phyloP scores from a whole-genome alignment of 1,140 invertebrate species.

The Zaprionus davidi region DNA sequence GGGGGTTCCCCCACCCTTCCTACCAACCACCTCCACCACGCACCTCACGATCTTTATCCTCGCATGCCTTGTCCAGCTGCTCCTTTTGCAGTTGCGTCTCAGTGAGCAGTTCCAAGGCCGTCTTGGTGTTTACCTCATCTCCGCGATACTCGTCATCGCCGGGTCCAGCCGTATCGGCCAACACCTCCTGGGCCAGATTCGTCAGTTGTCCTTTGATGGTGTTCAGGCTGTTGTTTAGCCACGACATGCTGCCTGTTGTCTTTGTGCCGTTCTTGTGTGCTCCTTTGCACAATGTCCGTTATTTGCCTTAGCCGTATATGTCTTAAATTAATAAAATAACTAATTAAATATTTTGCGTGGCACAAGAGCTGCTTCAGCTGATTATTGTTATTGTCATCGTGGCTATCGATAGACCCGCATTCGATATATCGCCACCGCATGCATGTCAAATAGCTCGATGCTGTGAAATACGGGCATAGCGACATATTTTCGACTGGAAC shows the following conservation, averaged over 20 bases:
- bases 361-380: constrained; percentile 75
- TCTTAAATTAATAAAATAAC: constrained; percentile 43
- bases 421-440: constrained; percentile 22
- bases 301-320: constrained; percentile 13
- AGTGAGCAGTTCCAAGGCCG: constrained; percentile 78
- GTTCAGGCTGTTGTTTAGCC: constrained; percentile 90
- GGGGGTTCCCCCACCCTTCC: background rate
- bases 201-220: constrained; percentile 90
- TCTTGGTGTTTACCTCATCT: constrained; percentile 53
- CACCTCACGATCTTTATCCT: constrained; percentile 88
- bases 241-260: constrained; percentile 86
- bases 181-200: constrained; percentile 90
- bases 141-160: constrained; percentile 73
- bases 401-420: constrained; percentile 34
- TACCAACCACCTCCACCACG: background rate
- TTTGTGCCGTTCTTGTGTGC: constrained; percentile 14
- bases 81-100: constrained; percentile 85
- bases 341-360: constrained; percentile 74
- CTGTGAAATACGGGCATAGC: constrained; percentile 16
- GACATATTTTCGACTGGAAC: no score
- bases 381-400: constrained; percentile 62
- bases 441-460: constrained; percentile 37
- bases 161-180: constrained; percentile 86
- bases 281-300: constrained; percentile 14
- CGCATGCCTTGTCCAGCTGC: constrained; percentile 87